These are phyloP conservation scores for Phrynocephalus guinanensis DNA, from an alignment of 2,797 vertebrate species.

Conservation along the genomic window DNA sequence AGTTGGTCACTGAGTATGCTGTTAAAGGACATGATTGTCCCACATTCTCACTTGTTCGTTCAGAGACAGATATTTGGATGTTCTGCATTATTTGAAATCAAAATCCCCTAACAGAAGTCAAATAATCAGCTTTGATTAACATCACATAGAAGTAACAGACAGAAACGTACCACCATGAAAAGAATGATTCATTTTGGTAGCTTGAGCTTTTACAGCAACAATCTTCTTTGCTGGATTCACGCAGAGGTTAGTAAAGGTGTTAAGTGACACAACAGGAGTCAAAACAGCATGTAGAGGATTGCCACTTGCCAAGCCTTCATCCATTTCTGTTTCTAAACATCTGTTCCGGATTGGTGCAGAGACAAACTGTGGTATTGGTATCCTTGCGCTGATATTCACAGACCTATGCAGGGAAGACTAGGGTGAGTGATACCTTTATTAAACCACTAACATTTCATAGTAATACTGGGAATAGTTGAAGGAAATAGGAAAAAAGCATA, in stretches of 20 bases:
- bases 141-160: not conserved
- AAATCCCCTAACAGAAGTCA: not conserved
- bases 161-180: not conserved
- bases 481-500: too few relatives aligned
- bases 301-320: not conserved
- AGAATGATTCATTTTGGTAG: not conserved
- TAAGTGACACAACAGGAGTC: not conserved
- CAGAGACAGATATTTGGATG: not conserved
- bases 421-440: too few relatives aligned
- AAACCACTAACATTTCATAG: too few relatives aligned
- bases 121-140: not conserved
- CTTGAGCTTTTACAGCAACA: not conserved
- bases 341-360: not conserved
- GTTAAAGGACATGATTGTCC: not conserved
- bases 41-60: not conserved
- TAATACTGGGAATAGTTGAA: too few relatives aligned
- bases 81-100: not conserved
- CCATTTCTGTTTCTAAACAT: not conserved
- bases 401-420: too few relatives aligned
- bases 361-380: not conserved
- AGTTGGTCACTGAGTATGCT: not conserved
- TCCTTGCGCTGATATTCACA: too few relatives aligned
- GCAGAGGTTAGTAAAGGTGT: not conserved
- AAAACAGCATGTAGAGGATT: not conserved
- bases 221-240: not conserved